Percentiles rank a stretch among this genome's conserved stretches.
phyloP scores from a whole-genome alignment of 1,140 invertebrate species.

The Heliconius himera region DNA sequence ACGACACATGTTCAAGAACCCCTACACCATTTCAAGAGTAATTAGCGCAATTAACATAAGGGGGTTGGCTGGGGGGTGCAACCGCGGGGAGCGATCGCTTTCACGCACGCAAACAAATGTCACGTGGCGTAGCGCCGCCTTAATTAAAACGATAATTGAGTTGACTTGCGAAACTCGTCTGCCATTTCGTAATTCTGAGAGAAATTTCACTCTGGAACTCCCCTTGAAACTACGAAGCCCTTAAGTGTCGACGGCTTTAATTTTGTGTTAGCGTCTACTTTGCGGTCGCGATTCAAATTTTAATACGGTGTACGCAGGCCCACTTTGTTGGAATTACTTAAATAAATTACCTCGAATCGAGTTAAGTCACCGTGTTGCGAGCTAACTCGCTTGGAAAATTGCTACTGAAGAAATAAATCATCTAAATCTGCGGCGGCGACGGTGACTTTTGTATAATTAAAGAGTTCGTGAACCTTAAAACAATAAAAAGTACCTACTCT shows the following conservation, averaged over 20 bases:
- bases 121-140: constrained; percentile 76
- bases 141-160: constrained; percentile 82
- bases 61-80: constrained; percentile 43
- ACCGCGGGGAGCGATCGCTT: constrained; percentile 62
- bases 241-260: constrained; percentile 81
- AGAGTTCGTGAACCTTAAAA: constrained; percentile 16
- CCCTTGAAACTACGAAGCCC: constrained; percentile 75
- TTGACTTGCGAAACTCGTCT: constrained; percentile 80
- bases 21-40: constrained; percentile 75
- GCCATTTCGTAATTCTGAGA: constrained; percentile 77
- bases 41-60: constrained; percentile 79
- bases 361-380: constrained; percentile 57
- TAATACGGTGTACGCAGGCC: constrained; percentile 69
- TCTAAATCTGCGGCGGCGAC: constrained; percentile 33
- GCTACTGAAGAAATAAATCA: constrained; percentile 54
- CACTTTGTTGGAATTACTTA: constrained; percentile 72
- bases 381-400: constrained; percentile 65
- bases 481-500: neutral
- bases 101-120: constrained; percentile 81
- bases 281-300: constrained; percentile 76
- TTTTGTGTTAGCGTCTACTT: constrained; percentile 81
- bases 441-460: constrained; percentile 33
- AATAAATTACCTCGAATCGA: constrained; percentile 74
- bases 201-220: constrained; percentile 70
- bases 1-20: constrained; percentile 39